A percentile compares a stretch with the other conserved stretches of the same genome.
Conservation (phyloP, 2,113 vertebrate genomes). For the Gnathonemus longibarbis region DNA sequence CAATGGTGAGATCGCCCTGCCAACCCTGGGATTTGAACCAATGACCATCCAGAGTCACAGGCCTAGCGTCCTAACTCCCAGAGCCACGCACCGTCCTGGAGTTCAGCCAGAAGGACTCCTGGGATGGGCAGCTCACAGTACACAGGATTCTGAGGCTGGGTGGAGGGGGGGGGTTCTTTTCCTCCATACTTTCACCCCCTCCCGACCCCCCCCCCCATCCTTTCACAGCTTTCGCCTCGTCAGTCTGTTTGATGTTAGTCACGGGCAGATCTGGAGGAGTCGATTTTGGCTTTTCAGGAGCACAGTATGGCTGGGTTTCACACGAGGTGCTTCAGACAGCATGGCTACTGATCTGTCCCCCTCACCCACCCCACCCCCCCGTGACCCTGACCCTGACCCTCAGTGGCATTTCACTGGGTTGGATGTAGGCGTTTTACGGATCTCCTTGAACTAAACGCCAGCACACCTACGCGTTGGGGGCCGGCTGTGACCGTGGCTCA, state of each 20-base stretch:
- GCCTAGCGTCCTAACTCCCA: neutral
- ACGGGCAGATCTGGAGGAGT: neutral
- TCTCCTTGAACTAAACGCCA: neutral
- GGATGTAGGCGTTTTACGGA: neutral
- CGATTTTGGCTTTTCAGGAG: neutral
- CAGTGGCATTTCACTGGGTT: neutral
- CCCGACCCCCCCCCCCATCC: no score
- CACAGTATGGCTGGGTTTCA: neutral
- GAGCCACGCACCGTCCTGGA: neutral
- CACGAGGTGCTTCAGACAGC: neutral
- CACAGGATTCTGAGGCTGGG: neutral
- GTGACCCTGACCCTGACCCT: neutral
- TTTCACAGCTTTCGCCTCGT: neutral
- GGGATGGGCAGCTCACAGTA: neutral
- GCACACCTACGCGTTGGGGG: neutral
- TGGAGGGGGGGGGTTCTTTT: neutral
- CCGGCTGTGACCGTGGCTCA: no score
- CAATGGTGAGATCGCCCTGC: neutral
- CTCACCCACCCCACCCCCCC: neutral
- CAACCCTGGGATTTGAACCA: neutral
- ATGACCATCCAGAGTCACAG: no score
- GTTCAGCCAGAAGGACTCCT: neutral
- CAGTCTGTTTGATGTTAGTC: slow-evolving; percentile 11
- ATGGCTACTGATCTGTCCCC: neutral
- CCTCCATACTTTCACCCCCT: neutral